These are phyloP conservation scores for Heteromurus nitidus DNA, from an alignment of 2,888 invertebrate species.

Conservation along the genomic window DNA sequence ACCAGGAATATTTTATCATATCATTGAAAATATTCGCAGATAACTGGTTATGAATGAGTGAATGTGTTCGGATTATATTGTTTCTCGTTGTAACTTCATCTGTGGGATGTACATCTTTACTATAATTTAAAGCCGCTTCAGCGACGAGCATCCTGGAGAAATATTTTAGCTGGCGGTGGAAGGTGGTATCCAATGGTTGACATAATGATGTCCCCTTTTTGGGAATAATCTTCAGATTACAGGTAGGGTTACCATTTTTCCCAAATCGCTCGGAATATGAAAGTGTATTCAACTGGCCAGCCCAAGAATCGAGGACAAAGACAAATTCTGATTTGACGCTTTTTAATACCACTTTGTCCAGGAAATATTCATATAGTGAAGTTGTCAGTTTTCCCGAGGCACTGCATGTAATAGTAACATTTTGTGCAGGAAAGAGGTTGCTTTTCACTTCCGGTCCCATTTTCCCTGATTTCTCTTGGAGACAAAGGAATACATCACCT, in stretches of 20 bases:
- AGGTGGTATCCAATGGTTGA: conserved; percentile 31
- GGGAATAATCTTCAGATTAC: conserved; percentile 20
- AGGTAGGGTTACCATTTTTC: background rate
- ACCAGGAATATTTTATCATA: background rate
- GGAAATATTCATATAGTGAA: conserved; percentile 3
- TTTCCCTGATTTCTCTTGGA: conserved; percentile 14
- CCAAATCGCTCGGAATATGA: conserved; percentile 4
- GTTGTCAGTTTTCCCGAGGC: conserved; percentile 36
- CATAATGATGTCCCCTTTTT: conserved; percentile 6
- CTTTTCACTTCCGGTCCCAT: conserved; percentile 1
- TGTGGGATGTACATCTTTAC: background rate
- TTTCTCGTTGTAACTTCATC: background rate
- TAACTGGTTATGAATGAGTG: background rate
- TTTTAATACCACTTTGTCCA: background rate
- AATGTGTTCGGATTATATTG: background rate
- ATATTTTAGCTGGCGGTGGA: conserved; percentile 26
- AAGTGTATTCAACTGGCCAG: conserved; percentile 10
- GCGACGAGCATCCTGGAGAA: background rate
- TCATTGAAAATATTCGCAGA: background rate
- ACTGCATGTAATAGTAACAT: conserved; percentile 31
- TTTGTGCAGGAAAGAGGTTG: background rate
- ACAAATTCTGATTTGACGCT: background rate
- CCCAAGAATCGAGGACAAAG: conserved; percentile 9
- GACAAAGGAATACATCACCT: conserved; percentile 28
- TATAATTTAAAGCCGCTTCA: background rate